Evolutionary conservation across 2,797 vertebrate genomes (phyloP), one percentile per base, ranked within the genome.

Genomic region (Nyctalus aviator): DNA sequence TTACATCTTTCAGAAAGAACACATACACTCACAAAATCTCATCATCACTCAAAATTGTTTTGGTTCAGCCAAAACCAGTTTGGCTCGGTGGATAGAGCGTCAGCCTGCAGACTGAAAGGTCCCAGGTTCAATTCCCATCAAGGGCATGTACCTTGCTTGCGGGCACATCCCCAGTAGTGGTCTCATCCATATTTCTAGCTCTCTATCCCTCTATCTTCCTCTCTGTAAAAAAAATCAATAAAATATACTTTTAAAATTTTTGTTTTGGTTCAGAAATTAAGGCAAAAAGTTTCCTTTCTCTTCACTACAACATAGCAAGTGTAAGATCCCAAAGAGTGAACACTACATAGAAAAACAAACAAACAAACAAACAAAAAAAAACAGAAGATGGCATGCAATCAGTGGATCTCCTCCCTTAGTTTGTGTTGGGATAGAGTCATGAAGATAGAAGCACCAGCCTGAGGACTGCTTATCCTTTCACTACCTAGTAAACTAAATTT

Each of bases 1-100:
- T 66, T 32, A 53, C 23, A 86, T 83, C 35, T 81, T 93, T 68
- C 15, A 59, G 62, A 92, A 88, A 82, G 32, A 84, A 92, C 2
- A 78, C 2, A 13, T 55, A 64, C 1, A 73, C 3, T 69, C 68
- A 87, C 13, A 84, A 94, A 95, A 91, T n/a, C 59, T 90, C 25
- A 6, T 79, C 21, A 76, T 91, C 71, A 59, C 35, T 88, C 21
- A 69, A 95, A 78, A 73, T 18, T 64, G 15, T 57, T 95, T 72
- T 59, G 72, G 46, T 69, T 90, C 73, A 30, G 20, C 37, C 37
- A 37, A 37, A 37, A 37, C 37, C 5, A 5, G 37, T 37, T 37
- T 37, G 4, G 37, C 37, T 37, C 37, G 5, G 37, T 37, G 4
- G 37, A 37, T 37, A 37, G 37, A 37, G 37, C 37, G 37, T 37